Evolutionary conservation across 2,888 invertebrate species (phyloP), one percentile per base, ranked within the genome.

Genomic region (Rhaphigaster nebulosa): DNA sequence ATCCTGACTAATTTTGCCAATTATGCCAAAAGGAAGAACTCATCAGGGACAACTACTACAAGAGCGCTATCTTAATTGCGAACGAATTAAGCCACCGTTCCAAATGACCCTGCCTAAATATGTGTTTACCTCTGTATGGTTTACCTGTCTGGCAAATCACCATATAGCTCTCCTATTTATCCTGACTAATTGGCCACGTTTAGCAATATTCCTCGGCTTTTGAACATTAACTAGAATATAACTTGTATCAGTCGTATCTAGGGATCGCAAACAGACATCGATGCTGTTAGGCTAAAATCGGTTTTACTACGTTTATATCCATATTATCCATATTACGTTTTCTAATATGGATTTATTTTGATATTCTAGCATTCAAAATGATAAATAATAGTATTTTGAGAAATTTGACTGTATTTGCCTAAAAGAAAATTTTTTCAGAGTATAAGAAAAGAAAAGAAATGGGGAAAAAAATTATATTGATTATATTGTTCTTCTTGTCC

Each of bases 61-160:
- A 34, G 70, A 15, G 70, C 34, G 34, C 70, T 76, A 76, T 76
- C 70, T 76, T 76, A 76, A 76, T 76, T 76, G 70, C 70, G 34
- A 76, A 76, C 34, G 70, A 76, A 76, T 76, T 76, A 76, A 76
- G 70, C 70, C 70, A 38, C 38, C 70, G 38, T 76, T 76, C 34
- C 70, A 76, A 76, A 76, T 38, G 70, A 76, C 34, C 70, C 70
- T 38, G 70, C 5, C 70, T 76, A 38, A 76, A 76, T 76, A 76
- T 76, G 70, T 38, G 70, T 76, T 76, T 76, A 76, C 38, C 38
- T 38, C 38, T 23, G 10, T 76, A 38, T 38, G 70, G 34, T 76
- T 76, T 20, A 20, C 38, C 34, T 38, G 15, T 20, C 70, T 38
- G 70, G 34, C 34, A 76, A 38, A 76, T 38, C 38, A 76, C 38